phyloP scores from a whole-genome alignment of 2,888 invertebrate species.

The Drosophila peninsularis region DNA sequence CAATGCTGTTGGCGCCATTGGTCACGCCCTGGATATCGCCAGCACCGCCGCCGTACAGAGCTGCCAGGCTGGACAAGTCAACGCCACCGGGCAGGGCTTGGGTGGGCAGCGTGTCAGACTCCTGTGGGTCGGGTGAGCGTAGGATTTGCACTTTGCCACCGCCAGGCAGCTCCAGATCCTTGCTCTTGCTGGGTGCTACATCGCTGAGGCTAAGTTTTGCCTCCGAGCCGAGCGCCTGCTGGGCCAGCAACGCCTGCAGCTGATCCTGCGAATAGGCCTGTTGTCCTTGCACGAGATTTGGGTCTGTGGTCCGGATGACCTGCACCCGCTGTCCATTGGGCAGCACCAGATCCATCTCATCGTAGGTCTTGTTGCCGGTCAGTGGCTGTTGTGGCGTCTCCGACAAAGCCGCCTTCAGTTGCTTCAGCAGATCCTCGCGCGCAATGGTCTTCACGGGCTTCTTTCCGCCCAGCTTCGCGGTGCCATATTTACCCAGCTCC shows the following conservation, averaged over 20 bases:
- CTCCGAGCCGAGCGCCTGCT: conserved; percentile 62
- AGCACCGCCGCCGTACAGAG: conserved; percentile 80
- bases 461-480: conserved; percentile 65
- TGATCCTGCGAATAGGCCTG: conserved; percentile 84
- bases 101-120: conserved; percentile 85
- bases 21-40: conserved; percentile 72
- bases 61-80: conserved; percentile 81
- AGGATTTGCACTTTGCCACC: conserved; percentile 91
- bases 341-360: conserved; percentile 90
- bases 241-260: conserved; percentile 84
- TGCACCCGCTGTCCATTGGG: conserved; percentile 91
- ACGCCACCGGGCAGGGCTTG: conserved; percentile 75
- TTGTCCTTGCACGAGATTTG: conserved; percentile 88
- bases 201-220: conserved; percentile 71
- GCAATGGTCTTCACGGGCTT: conserved; percentile 87
- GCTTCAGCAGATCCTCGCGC: conserved; percentile 90
- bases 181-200: conserved; percentile 85
- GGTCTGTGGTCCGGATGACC: conserved; percentile 89
- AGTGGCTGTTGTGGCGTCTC: conserved; percentile 88
- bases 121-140: conserved; percentile 88
- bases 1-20: conserved; percentile 81
- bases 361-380: conserved; percentile 88
- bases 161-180: conserved; percentile 89
- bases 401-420: conserved; percentile 90
- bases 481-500: conserved; percentile 83